phyloP scores from a whole-genome alignment of 2,888 invertebrate genomes.

The Harpalus rubripes region DNA sequence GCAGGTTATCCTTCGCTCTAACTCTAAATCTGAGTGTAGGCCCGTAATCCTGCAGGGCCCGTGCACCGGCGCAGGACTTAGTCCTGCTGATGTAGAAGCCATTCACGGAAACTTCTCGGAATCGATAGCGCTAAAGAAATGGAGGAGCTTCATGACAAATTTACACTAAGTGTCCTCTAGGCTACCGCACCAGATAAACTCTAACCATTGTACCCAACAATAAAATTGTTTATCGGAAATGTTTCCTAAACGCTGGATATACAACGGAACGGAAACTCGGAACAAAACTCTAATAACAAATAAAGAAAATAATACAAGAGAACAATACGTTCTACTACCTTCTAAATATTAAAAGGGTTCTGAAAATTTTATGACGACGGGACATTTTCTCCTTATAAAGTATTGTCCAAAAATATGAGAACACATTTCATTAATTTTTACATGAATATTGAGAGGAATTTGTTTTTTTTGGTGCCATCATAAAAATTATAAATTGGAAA shows the following conservation, averaged over 20 bases:
- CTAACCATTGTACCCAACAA: neutral
- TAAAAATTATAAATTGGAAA: too few relatives aligned
- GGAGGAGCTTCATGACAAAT: slow-evolving; percentile 42
- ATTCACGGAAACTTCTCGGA: slow-evolving; percentile 51
- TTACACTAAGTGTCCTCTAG: slow-evolving; percentile 41
- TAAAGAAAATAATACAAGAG: too few relatives aligned
- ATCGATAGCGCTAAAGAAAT: slow-evolving; percentile 53
- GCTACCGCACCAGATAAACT: slow-evolving; percentile 18
- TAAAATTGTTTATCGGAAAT: slow-evolving; percentile 2
- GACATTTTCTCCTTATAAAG: too few relatives aligned
- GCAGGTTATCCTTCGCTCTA: neutral
- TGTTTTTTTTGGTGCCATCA: too few relatives aligned
- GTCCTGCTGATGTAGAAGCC: slow-evolving; percentile 57
- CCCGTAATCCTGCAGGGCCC: slow-evolving; percentile 20
- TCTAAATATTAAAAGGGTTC: too few relatives aligned
- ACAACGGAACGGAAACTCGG: too few relatives aligned
- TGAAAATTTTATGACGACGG: too few relatives aligned
- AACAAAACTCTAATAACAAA: too few relatives aligned
- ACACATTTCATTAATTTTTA: too few relatives aligned
- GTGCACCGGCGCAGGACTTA: slow-evolving; percentile 39
- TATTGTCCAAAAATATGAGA: too few relatives aligned
- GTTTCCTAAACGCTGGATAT: neutral
- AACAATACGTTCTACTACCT: too few relatives aligned
- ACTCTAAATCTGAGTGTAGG: slow-evolving; percentile 1
- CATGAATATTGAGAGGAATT: too few relatives aligned